Base-by-base conservation (phyloP, 1,140 invertebrate species). In the Drosophila novamexicana region DNA sequence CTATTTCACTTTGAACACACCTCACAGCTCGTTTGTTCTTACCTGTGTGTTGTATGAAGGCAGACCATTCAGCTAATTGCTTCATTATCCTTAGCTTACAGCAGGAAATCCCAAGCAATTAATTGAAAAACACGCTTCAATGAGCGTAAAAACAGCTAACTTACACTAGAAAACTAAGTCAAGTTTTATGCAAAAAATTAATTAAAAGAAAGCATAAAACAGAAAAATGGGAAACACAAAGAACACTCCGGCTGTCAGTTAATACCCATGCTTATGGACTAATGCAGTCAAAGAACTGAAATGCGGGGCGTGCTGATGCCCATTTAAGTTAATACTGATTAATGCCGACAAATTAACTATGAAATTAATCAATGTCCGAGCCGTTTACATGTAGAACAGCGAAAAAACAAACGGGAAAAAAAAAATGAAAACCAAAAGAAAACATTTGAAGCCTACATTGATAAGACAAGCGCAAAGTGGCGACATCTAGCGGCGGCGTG, bases 321-420 rank as follows among this genome's bases (percentile, higher is more conserved):
- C 74, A 88, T 88, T 88, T 88, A 90, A 90, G 85, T 90, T 89
- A 89, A 89, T 89, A 90, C 84, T 90, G 84, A 89, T 89, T 89
- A 89, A 89, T 89, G 80, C 85, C 75, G 85, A 84, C 84, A 89
- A 89, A 89, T 89, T 89, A 89, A 89, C 84, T 89, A 84, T 72
- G 81, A 81, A 89, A 89, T 89, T 89, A 89, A 89, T 89, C 85
- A 89, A 89, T 89, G 84, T 89, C 84, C 84, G 77, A 89, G 84
- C 78, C 61, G 82, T 90, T 78, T 90, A 89, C 80, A 88, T 80
- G 83, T 77, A 61, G 71, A 73, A 80, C 76, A 81, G 77, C 74
- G 53, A 71, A 45, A 64, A 71, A 42, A 64, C 56, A 42, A 44
- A 62, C 39, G 18, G 18, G 18, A 18, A 79, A 69, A 47, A 49